These are phyloP conservation scores for Pegea sp. DNA, from an alignment of 23 tunicate species.

Conservation along the genomic window DNA sequence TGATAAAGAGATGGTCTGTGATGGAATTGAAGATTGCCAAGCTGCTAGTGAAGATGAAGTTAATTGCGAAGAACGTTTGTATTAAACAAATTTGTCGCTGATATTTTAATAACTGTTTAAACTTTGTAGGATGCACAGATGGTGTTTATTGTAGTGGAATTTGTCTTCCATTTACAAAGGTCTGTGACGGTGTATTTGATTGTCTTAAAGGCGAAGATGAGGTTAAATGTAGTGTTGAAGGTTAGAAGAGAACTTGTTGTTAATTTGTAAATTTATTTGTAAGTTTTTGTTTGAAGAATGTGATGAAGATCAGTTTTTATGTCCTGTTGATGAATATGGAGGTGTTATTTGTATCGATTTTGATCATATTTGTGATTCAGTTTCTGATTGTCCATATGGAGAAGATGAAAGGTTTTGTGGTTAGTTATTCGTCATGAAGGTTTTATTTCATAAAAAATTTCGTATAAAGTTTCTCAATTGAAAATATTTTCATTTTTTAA, in stretches of 20 bases:
- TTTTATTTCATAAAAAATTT: too few species aligned
- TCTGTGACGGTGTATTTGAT: constrained; percentile 40
- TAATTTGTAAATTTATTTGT: background rate
- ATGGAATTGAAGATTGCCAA: too few species aligned
- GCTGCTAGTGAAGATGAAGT: background rate
- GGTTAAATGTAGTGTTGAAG: constrained; percentile 4
- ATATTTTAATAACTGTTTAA: background rate
- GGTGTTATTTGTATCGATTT: too few species aligned
- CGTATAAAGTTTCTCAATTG: too few species aligned
- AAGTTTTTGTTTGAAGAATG: background rate
- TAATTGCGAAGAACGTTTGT: background rate
- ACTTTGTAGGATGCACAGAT: constrained; percentile 2
- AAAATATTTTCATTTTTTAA: too few species aligned
- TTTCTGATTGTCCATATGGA: constrained; percentile 6
- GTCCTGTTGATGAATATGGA: too few species aligned
- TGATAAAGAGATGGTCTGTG: too few species aligned
- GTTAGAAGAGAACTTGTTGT: constrained; percentile 1
- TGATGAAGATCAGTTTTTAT: too few species aligned
- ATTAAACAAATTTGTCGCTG: background rate
- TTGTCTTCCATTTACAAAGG: constrained; percentile 4
- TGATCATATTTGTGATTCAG: constrained; percentile 4
- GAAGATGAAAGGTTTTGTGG: too few species aligned
- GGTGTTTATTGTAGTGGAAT: constrained; percentile 4
- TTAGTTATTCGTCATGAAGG: too few species aligned
- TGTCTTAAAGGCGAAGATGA: constrained; percentile 71